phyloP scores from a whole-genome alignment of 2,888 invertebrate species.

The Polyommatus icarus region DNA sequence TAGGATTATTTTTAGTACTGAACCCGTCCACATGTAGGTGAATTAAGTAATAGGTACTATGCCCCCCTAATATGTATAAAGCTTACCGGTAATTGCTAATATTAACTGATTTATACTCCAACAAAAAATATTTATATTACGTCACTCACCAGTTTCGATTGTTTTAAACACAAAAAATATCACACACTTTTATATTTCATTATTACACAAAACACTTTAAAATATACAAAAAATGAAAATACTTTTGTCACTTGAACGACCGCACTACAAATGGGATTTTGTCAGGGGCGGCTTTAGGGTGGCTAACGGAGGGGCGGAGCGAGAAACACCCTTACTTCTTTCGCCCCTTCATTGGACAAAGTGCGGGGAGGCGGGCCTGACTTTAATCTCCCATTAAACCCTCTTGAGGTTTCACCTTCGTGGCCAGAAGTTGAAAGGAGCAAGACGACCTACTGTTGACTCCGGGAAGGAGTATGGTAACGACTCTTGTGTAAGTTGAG shows the following conservation, averaged over 20 bases:
- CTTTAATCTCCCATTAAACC: conserved; percentile 47
- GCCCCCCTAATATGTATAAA: too few species aligned
- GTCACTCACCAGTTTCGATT: neutral
- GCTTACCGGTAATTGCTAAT: too few species aligned
- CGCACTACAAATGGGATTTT: neutral
- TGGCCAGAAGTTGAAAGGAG: conserved; percentile 17
- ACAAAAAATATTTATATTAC: too few species aligned
- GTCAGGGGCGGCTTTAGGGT: conserved; percentile 47
- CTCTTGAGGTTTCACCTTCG: conserved; percentile 40
- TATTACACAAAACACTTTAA: neutral
- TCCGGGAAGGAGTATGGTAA: neutral
- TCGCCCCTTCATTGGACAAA: conserved; percentile 51
- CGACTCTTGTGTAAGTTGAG: neutral
- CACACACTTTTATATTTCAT: neutral
- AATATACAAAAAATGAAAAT: neutral
- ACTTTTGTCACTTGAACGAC: conserved; percentile 25
- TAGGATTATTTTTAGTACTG: too few species aligned
- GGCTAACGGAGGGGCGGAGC: conserved; percentile 54
- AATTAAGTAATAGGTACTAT: too few species aligned
- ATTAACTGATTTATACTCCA: too few species aligned
- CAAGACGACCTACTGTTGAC: neutral
- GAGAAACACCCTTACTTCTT: conserved; percentile 44
- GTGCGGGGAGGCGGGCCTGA: conserved; percentile 48
- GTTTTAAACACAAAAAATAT: neutral
- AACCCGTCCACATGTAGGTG: too few species aligned